Evolutionary conservation across 2,888 invertebrate genomes (phyloP).

Genomic region (Trissolcus japonicus): DNA sequence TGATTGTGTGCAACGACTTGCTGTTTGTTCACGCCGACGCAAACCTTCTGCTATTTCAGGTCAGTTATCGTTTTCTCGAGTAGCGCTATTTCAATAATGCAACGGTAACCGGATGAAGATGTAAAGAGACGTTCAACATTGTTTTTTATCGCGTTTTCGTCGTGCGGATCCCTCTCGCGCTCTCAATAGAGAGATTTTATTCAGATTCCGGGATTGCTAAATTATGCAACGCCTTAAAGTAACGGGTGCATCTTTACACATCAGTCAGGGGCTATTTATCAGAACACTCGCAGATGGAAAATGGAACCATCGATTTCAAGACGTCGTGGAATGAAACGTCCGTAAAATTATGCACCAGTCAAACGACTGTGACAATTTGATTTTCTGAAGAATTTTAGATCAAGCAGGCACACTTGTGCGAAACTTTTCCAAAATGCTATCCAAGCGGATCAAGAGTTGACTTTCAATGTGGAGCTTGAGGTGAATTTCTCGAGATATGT

Average conservation of each 20-base stretch:
- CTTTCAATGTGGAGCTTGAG: no score
- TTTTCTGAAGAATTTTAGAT: no score
- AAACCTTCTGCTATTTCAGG: conserved; percentile 67
- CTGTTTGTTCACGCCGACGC: conserved; percentile 63
- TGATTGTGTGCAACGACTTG: conserved; percentile 59
- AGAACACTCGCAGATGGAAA: no score
- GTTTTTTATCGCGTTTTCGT: conserved; percentile 18
- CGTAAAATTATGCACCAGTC: no score
- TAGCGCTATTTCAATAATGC: conserved; percentile 50
- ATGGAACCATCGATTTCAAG: no score
- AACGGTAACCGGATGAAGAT: conserved; percentile 30
- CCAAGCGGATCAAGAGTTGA: no score
- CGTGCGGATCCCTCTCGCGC: neutral
- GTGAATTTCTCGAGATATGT: no score
- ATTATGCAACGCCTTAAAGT: neutral
- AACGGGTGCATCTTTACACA: neutral
- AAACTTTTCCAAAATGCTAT: no score
- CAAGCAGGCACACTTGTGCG: no score
- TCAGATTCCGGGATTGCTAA: neutral
- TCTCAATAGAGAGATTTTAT: neutral
- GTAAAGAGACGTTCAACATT: conserved; percentile 22
- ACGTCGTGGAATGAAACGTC: no score
- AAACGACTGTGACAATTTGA: no score
- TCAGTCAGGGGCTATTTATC: neutral
- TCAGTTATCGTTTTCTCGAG: conserved; percentile 68